Conservation (phyloP, 2,888 invertebrate species). For the Flexamia atlantica region DNA sequence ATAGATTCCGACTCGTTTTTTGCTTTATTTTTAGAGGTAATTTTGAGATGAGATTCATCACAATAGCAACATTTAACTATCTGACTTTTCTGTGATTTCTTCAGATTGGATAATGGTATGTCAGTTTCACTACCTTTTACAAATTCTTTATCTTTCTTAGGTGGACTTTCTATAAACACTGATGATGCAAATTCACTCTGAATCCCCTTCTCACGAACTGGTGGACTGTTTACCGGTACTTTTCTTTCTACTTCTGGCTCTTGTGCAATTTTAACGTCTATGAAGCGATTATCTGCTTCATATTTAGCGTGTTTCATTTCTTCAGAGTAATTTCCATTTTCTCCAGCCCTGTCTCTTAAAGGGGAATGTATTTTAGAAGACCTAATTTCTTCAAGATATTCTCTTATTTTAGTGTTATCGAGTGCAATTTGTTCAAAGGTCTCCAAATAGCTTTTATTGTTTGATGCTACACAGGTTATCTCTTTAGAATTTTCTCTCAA, state of each 20-base stretch:
- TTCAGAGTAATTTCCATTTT: not conserved
- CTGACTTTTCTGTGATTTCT: not conserved
- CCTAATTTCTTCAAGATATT: not conserved
- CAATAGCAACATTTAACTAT: slow-evolving; percentile 19
- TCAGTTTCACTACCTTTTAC: not conserved
- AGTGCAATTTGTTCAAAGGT: not conserved
- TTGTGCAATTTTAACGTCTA: not conserved
- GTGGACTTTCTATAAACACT: not conserved
- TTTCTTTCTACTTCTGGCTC: not conserved
- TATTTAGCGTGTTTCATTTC: not conserved
- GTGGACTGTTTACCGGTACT: not conserved
- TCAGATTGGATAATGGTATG: not conserved
- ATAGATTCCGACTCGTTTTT: not conserved
- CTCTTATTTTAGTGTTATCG: slow-evolving; percentile 2
- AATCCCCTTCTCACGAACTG: not conserved
- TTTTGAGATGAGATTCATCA: not conserved
- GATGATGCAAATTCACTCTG: not conserved
- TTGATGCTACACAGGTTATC: not conserved
- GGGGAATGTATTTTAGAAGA: not conserved
- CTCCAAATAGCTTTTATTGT: not conserved
- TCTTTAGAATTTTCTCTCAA: slow-evolving; percentile 6
- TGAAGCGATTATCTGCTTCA: not conserved
- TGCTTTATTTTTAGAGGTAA: not conserved
- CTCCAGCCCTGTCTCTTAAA: not conserved
- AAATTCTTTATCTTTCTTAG: not conserved